phyloP scores from a whole-genome alignment of 2,888 invertebrate genomes.

The Desoria tigrina region DNA sequence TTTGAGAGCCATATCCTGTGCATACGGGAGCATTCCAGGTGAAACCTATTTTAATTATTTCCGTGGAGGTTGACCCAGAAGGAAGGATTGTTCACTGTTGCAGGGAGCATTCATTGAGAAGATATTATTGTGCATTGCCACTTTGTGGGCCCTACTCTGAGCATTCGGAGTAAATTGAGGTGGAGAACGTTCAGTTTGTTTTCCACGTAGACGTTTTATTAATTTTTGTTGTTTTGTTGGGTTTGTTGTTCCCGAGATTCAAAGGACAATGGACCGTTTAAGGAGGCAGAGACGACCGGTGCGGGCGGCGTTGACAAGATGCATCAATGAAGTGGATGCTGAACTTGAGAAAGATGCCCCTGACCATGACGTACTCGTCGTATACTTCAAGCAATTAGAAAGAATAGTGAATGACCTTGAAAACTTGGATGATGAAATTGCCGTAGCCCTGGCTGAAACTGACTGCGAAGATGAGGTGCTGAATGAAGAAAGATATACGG shows the following conservation, averaged over 20 bases:
- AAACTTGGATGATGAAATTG: neutral
- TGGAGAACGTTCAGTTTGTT: no score
- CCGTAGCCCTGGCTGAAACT: neutral
- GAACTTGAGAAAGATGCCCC: neutral
- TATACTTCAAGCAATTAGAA: neutral
- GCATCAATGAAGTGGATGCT: neutral
- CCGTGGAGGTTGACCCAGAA: no score
- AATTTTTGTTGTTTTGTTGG: neutral
- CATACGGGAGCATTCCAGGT: no score
- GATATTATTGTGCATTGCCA: no score
- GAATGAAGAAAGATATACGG: neutral
- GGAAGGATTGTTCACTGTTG: no score
- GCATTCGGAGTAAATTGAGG: no score
- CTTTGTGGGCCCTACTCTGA: no score
- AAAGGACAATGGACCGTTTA: neutral
- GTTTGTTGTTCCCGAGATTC: neutral
- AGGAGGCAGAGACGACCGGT: neutral
- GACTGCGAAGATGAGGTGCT: neutral
- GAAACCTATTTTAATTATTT: no score
- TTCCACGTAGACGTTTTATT: neutral
- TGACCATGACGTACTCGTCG: neutral
- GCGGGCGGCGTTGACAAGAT: neutral
- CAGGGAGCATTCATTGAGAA: no score
- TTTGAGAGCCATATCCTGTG: no score
- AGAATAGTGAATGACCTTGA: neutral